Percentiles rank a stretch among this genome's conserved stretches.
Conservation (phyloP, 2,888 invertebrate species). For the Andrena bicolor region DNA sequence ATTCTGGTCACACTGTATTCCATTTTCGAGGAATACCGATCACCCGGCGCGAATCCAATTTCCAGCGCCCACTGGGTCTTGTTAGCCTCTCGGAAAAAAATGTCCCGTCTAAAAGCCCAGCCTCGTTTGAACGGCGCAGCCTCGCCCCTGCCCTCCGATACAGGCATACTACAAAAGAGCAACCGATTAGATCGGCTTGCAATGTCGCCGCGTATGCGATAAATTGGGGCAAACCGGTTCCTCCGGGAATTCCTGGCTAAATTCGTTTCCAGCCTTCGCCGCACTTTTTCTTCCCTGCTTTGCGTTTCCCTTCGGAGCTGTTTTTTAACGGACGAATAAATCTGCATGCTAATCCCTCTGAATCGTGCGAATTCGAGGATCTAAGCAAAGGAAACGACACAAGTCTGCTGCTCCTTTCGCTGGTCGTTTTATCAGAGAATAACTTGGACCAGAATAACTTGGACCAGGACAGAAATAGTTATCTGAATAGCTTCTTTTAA, state of each 20-base stretch:
- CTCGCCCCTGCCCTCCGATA: not conserved
- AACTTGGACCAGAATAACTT: not conserved
- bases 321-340: slow-evolving; percentile 16
- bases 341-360: slow-evolving; percentile 26
- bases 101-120: slow-evolving; percentile 32
- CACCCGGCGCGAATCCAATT: not conserved
- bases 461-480: not conserved
- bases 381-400: not conserved
- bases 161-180: not conserved
- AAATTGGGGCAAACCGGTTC: slow-evolving; percentile 60
- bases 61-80: not conserved
- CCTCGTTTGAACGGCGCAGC: not conserved
- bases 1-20: slow-evolving; percentile 39
- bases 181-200: slow-evolving; percentile 38
- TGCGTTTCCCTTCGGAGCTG: not conserved
- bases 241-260: slow-evolving; percentile 22
- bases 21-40: slow-evolving; percentile 31
- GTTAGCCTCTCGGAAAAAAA: not conserved
- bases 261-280: not conserved
- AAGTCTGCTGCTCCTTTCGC: not conserved
- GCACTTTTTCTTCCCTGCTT: not conserved
- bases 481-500: too few relatives aligned
- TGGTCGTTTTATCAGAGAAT: not conserved
- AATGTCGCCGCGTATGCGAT: slow-evolving; percentile 29
- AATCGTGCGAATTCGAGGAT: not conserved